Percentiles rank a stretch among this genome's conserved stretches.
Evolutionary conservation across 2,888 invertebrate species (phyloP).

Genomic region (Lamellibrachia satsuma): DNA sequence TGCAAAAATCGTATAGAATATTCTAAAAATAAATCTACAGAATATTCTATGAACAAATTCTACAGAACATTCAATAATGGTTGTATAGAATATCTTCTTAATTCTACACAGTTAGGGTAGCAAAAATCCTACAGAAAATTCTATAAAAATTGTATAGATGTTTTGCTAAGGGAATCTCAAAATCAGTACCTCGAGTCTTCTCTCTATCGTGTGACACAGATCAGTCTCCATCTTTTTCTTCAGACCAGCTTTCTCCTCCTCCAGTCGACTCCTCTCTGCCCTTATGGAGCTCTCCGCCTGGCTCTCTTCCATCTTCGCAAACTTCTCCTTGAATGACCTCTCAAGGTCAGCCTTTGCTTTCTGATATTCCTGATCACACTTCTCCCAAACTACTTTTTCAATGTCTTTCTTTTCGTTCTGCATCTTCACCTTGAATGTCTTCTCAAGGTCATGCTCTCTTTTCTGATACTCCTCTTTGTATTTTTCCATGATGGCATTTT

Average conservation of each 20-base stretch:
- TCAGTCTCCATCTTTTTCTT: not conserved
- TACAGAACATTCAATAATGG: no score
- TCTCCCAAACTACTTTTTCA: not conserved
- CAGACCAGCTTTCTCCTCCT: not conserved
- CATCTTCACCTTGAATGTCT: not conserved
- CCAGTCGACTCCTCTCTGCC: not conserved
- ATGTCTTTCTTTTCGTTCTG: not conserved
- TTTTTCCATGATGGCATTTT: slow-evolving; percentile 20
- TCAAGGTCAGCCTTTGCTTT: not conserved
- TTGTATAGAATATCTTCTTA: no score
- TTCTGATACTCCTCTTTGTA: not conserved
- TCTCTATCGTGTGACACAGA: not conserved
- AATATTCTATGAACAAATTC: no score
- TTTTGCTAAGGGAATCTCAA: not conserved
- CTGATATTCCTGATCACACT: slow-evolving; percentile 7
- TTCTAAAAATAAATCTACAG: no score
- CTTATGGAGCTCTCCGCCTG: not conserved
- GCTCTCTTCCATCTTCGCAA: not conserved
- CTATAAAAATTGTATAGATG: not conserved
- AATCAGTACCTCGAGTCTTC: not conserved
- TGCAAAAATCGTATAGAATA: no score
- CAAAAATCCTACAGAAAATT: no score
- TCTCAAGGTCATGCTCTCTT: slow-evolving; percentile 18
- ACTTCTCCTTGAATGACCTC: not conserved
- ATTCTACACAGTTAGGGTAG: no score